Conservation (phyloP, 2,888 invertebrate genomes). For the Phrixothrix hirtus region DNA sequence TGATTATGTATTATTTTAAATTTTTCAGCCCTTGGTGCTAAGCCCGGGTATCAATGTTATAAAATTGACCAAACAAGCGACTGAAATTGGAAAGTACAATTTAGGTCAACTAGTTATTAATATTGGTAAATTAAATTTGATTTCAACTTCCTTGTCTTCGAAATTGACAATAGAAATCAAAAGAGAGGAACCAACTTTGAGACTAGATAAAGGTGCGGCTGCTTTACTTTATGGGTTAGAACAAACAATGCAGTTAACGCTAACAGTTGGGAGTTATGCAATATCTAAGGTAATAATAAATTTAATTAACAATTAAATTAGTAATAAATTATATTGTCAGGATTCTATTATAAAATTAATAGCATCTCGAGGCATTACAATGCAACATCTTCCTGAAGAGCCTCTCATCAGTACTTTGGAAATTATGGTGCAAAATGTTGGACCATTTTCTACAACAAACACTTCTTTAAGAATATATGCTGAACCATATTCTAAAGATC, state of each 20-base stretch:
- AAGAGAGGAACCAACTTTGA: conserved; percentile 54
- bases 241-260: conserved; percentile 74
- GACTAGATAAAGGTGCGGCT: conserved; percentile 61
- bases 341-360: conserved; percentile 65
- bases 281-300: conserved; percentile 72
- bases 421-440: conserved; percentile 46
- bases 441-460: conserved; percentile 46
- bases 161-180: conserved; percentile 59
- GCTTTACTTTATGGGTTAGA: conserved; percentile 81
- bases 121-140: conserved; percentile 70
- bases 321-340: too few relatives aligned
- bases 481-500: conserved; percentile 71
- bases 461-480: conserved; percentile 67
- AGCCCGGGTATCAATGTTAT: conserved; percentile 69
- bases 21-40: conserved; percentile 50
- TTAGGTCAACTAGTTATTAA: conserved; percentile 71
- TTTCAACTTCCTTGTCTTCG: conserved; percentile 66
- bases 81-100: conserved; percentile 70
- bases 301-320: too few relatives aligned
- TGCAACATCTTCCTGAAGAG: conserved; percentile 56
- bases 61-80: conserved; percentile 63
- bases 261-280: conserved; percentile 77
- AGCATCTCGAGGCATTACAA: conserved; percentile 69
- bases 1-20: conserved; percentile 6
- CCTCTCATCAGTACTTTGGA: conserved; percentile 59